Base-by-base conservation (phyloP, 2,888 invertebrate genomes). In the Xestobium rufovillosum region DNA sequence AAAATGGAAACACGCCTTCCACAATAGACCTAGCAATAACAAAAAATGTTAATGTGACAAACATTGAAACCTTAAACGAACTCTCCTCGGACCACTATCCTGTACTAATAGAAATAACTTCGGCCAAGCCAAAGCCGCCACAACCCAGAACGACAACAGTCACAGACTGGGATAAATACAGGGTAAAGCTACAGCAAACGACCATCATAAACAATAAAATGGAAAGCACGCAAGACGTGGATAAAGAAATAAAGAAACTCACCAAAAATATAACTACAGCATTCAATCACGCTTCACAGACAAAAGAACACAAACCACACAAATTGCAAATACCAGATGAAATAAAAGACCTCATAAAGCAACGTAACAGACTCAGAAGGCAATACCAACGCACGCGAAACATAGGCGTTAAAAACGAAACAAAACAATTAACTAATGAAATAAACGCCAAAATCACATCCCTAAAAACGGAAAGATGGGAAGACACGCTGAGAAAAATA, bases 21-120 rank as follows among this genome's bases (percentile, higher is more conserved):
- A 11, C n/a, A 33, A 33, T 33, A 8, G 33, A 33, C 28, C 6
- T 33, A n/a, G 10, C 10, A 9, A 6, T 33, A 10, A 30, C n/a
- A 15, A 31, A 15, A 8, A 31, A 14, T 8, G 15, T 14, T 6
- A 28, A 28, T 11, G 11, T n/a, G n/a, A n/a, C n/a, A n/a, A n/a
- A n/a, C n/a, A n/a, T n/a, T n/a, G n/a, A n/a, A n/a, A n/a, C n/a
- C n/a, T n/a, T n/a, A n/a, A n/a, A 31, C 6, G 17, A 31, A 31
- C 17, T 31, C 6, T 17, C 6, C 8, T 31, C 31, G 9, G 31
- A 31, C 16, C 31, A 31, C 17, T 10, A 9, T 9, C 31, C 31
- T 8, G 11, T 31, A 8, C 16, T 17, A 13, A 10, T 31, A 9
- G 9, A 17, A 9, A 17, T 31, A 10, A 8, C 11, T 17, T 8